Base-by-base conservation (phyloP, 2,888 invertebrate genomes). In the Therioaphis trifolii region DNA sequence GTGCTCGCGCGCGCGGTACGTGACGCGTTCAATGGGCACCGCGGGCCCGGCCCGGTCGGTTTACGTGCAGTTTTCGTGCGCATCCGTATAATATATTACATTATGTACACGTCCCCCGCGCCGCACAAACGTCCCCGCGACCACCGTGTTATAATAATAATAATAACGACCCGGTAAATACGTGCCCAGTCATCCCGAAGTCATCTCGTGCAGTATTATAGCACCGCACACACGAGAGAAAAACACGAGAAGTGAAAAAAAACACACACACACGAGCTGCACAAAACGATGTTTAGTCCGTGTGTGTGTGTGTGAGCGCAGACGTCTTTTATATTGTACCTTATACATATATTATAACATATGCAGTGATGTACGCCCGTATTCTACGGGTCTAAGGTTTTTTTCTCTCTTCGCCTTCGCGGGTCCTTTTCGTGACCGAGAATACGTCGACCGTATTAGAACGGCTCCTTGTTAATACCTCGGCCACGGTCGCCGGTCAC, bases 391-490 rank as follows among this genome's bases (percentile, higher is more conserved):
- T n/a, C n/a, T n/a, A n/a, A n/a, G n/a, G 12, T 27, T 40, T 55
- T 29, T 58, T 27, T 21, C 40, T 18, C 46, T 63, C 61, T 46
- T 66, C 46, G 43, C 40, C 3, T 40, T 12, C 58, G 18, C 49
- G 5, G 72, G 82, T 82, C 61, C 24, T 49, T 63, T 82, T 74
- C 82, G 82, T 82, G 82, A 82, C 82, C 24, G 63, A 24, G 63
- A 82, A 74, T 27, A 52, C 61, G 74, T 66, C 12, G 52, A 52
- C 82, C 74, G 82, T 40, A 82, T 82, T 82, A 82, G 72, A 63
- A 74, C 72, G 49, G 82, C 82, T 82, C 74, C 82, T 74, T 40
- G 74, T 82, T 82, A 82, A 82, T 82, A 82, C 82, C 82, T 52
- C 63, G 82, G 43, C 72, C 82, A 52, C 82, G 35, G 82, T 82